Percentiles rank a stretch among this genome's conserved stretches.
Conservation (phyloP, 2,888 invertebrate species). For the Scaptomyza parva region DNA sequence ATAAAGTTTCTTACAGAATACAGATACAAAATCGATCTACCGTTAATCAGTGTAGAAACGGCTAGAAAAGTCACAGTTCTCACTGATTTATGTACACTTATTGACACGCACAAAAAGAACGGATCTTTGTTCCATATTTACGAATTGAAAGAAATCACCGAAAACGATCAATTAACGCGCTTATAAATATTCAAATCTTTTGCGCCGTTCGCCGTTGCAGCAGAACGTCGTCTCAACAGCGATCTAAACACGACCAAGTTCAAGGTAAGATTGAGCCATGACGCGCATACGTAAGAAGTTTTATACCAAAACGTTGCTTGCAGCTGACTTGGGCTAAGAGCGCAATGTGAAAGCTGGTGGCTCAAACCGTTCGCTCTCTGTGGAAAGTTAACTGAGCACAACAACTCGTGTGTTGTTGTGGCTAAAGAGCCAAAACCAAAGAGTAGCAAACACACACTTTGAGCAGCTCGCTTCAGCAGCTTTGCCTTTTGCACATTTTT, state of each 20-base stretch:
- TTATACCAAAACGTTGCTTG: constrained; percentile 75
- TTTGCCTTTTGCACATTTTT: constrained; percentile 31
- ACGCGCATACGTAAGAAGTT: constrained; percentile 84
- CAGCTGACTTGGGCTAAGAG: constrained; percentile 56
- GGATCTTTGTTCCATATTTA: constrained; percentile 74
- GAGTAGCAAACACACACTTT: constrained; percentile 30
- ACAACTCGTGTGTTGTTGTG: constrained; percentile 3
- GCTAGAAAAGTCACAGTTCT: constrained; percentile 24
- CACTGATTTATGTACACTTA: constrained; percentile 63
- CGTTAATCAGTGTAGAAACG: constrained; percentile 39
- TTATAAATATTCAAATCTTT: constrained; percentile 36
- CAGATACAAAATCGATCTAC: constrained; percentile 11
- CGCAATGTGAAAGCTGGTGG: constrained; percentile 66
- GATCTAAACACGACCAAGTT: constrained; percentile 83
- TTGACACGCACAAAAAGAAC: constrained; percentile 66
- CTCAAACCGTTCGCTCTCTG: constrained; percentile 52
- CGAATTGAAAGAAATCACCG: neutral
- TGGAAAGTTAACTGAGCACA: constrained; percentile 59
- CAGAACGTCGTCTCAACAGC: constrained; percentile 18
- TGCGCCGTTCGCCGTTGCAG: constrained; percentile 35
- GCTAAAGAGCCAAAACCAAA: constrained; percentile 56
- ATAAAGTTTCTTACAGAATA: constrained; percentile 11
- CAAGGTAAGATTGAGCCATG: constrained; percentile 85
- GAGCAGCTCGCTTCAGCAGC: constrained; percentile 13
- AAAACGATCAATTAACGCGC: constrained; percentile 40